Evolutionary conservation across 2,113 vertebrate genomes (phyloP), one percentile per base, ranked within the genome.

Genomic region (Sylvilagus bachmani): DNA sequence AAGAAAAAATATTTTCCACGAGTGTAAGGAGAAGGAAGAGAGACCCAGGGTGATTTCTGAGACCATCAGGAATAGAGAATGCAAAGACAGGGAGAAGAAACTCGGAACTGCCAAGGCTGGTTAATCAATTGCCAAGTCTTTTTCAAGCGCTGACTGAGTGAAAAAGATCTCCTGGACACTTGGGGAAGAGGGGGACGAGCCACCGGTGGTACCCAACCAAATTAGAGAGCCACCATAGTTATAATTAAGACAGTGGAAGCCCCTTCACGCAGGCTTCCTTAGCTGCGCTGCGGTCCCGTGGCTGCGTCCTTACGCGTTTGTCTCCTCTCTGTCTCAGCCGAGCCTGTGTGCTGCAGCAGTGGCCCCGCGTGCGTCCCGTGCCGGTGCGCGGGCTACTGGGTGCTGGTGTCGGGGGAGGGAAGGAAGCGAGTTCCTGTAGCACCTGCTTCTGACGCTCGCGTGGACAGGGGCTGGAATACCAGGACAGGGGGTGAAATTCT

Each of bases 151-250:
- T 25, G 55, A 17, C 0, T 36, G 17, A 31, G 11, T 22, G 8
- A 31, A n/a, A 49, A 27, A 3, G 10, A 64, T 49, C 14, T 16
- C n/a, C 17, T 25, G 6, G 64, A 13, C 8, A 33, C 36, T 70
- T 13, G 7, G 64, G 29, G 62, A 22, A 3, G 38, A 73, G 44
- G 44, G 44, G 44, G 44, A 27, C n/a, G 36, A 51, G 49, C 29
- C 0, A 1, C 36, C 31, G 5, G 4, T 27, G 10, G 17, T 0
- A 1, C 6, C 1, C 6, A 0, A 29, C 13, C 0, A 9, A 79
- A 12, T 36, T 6, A 71, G 19, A 31, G 58, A 49, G 6, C 14
- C 3, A 14, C 10, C 7, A 9, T 10, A 27, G 4, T 17, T 4
- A 36, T 24, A 38, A 38, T 38, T 38, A 44, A 44, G 38, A 29